These are phyloP conservation scores for Hermetia illucens DNA, from an alignment of 1,140 invertebrate genomes.

Conservation along the genomic window DNA sequence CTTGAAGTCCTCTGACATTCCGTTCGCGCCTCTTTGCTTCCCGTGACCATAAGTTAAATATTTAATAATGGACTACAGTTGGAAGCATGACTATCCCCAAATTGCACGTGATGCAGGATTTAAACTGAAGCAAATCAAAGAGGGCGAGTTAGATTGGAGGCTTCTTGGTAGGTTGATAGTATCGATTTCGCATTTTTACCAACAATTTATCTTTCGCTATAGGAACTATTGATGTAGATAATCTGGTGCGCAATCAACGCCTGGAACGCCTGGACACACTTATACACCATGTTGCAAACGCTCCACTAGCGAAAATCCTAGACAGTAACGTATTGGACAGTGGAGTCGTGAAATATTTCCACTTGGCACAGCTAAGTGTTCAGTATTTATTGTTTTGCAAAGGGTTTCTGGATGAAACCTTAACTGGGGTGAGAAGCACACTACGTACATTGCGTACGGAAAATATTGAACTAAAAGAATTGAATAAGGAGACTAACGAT, in stretches of 20 bases:
- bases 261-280: constrained; percentile 21
- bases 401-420: constrained; percentile 22
- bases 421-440: constrained; percentile 14
- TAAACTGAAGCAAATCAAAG: constrained; percentile 17
- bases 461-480: constrained; percentile 14
- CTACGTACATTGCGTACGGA: constrained; percentile 16
- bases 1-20: too few species aligned
- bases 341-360: constrained; percentile 25
- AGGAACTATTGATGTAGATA: constrained; percentile 24
- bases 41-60: too few species aligned
- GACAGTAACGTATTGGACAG: constrained; percentile 24
- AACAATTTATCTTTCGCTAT: background rate
- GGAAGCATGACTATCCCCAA: constrained; percentile 13
- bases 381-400: constrained; percentile 27
- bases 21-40: too few species aligned
- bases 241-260: constrained; percentile 21
- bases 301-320: constrained; percentile 18
- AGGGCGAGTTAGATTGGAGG: constrained; percentile 25
- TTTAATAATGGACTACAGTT: background rate
- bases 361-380: constrained; percentile 24
- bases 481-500: constrained; percentile 15
- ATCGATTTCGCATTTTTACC: background rate
- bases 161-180: constrained; percentile 17
- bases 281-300: constrained; percentile 20
- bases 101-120: constrained; percentile 23